Evolutionary conservation across 2,888 invertebrate genomes (phyloP).

Genomic region (Graphium colonna): DNA sequence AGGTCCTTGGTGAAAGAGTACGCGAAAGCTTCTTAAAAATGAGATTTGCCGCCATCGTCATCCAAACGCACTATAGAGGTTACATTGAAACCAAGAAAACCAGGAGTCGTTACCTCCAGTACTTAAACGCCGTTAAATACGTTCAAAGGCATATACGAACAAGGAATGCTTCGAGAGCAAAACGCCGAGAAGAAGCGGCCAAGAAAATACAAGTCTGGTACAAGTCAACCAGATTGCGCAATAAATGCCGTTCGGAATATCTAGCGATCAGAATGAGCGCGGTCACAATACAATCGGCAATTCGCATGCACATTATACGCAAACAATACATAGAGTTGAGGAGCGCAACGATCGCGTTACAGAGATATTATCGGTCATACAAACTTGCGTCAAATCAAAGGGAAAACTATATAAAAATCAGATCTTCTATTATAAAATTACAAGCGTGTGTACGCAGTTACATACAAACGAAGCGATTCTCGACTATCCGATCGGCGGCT

Average conservation of each 20-base stretch:
- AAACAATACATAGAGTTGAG: slow-evolving; percentile 41
- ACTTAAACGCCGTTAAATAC: slow-evolving; percentile 41
- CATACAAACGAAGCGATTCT: slow-evolving; percentile 47
- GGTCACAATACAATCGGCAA: slow-evolving; percentile 53
- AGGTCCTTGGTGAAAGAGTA: slow-evolving; percentile 41
- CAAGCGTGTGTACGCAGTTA: slow-evolving; percentile 49
- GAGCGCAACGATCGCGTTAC: slow-evolving; percentile 41
- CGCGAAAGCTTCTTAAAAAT: slow-evolving; percentile 42
- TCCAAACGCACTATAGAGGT: slow-evolving; percentile 62
- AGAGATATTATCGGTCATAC: slow-evolving; percentile 48
- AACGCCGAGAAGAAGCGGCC: slow-evolving; percentile 37
- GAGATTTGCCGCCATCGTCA: slow-evolving; percentile 46
- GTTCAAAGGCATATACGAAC: slow-evolving; percentile 60
- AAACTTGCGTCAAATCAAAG: slow-evolving; percentile 39
- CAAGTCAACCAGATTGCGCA: slow-evolving; percentile 43
- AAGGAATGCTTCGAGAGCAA: slow-evolving; percentile 37
- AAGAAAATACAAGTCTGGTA: slow-evolving; percentile 63
- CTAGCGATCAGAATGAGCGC: slow-evolving; percentile 43
- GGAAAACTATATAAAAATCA: slow-evolving; percentile 32
- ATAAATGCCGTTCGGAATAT: slow-evolving; percentile 43
- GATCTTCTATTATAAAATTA: slow-evolving; percentile 34
- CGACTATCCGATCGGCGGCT: slow-evolving; percentile 42
- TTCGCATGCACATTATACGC: slow-evolving; percentile 50
- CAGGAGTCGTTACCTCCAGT: slow-evolving; percentile 41
- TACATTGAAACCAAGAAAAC: slow-evolving; percentile 39